A percentile compares a stretch with the other conserved stretches of the same genome.
phyloP scores from a whole-genome alignment of 2,888 invertebrate species.

The Adelognathus sp. region DNA sequence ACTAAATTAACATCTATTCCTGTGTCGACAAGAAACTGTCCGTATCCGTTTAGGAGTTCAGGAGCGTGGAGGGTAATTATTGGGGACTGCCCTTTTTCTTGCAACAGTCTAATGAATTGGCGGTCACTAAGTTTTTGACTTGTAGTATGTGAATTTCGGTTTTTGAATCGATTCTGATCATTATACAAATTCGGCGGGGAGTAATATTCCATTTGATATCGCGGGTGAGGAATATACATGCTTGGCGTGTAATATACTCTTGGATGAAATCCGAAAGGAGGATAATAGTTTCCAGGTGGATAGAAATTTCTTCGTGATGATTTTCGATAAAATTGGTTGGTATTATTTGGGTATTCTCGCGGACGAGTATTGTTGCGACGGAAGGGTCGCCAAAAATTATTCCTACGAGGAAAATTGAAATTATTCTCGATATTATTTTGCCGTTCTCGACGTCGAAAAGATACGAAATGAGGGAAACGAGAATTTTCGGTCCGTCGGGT shows the following conservation, averaged over 20 bases:
- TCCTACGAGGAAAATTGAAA: background rate
- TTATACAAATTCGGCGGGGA: too few species aligned
- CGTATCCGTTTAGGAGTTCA: constrained; percentile 33
- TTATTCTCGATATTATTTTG: too few species aligned
- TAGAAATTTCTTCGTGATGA: too few species aligned
- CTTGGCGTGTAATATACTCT: background rate
- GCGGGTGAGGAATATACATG: background rate
- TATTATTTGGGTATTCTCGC: background rate
- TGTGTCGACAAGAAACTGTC: too few species aligned
- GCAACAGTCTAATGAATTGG: background rate
- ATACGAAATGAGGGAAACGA: too few species aligned
- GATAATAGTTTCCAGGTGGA: too few species aligned
- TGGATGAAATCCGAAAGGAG: background rate
- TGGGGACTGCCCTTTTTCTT: constrained; percentile 10
- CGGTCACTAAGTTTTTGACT: constrained; percentile 33
- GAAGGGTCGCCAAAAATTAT: background rate
- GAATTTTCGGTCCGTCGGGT: too few species aligned
- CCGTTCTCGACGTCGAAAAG: too few species aligned
- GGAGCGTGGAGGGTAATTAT: constrained; percentile 33
- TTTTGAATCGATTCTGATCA: too few species aligned
- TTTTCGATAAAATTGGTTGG: background rate
- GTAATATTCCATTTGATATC: too few species aligned
- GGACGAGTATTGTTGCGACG: background rate
- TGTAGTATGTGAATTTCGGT: constrained; percentile 19
- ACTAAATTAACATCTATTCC: too few species aligned